These are phyloP conservation scores for Tonatia bakeri DNA, from an alignment of 2,113 vertebrate species.

Conservation along the genomic window DNA sequence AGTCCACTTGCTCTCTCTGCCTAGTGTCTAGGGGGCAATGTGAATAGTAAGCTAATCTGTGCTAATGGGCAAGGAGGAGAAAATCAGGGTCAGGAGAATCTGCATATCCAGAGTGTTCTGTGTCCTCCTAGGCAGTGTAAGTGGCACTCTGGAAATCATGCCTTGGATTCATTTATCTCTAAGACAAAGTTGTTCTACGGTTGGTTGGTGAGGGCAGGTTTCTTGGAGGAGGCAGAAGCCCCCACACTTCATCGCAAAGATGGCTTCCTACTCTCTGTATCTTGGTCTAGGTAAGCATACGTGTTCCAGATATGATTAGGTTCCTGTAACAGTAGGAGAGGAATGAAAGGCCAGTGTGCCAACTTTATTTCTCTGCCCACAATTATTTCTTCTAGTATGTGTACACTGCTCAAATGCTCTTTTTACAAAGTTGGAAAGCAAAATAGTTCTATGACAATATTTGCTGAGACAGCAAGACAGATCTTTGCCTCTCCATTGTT, in stretches of 20 bases:
- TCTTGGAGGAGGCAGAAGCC: background rate
- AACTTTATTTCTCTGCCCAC: background rate
- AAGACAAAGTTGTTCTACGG: background rate
- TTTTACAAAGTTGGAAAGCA: conserved; percentile 24
- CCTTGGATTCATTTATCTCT: background rate
- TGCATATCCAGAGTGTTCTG: background rate
- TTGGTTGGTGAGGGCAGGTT: background rate
- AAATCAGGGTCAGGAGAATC: conserved; percentile 29
- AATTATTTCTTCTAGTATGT: background rate
- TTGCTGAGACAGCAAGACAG: conserved; percentile 11
- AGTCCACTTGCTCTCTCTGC: conserved; percentile 48
- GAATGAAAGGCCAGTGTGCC: background rate
- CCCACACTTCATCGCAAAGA: background rate
- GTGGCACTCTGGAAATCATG: background rate
- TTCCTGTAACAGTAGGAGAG: background rate
- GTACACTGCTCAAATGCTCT: background rate
- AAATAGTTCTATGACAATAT: conserved; percentile 40
- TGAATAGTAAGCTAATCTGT: conserved; percentile 54
- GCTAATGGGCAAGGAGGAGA: conserved; percentile 43
- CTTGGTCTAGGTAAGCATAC: background rate
- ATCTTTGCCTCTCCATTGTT: background rate
- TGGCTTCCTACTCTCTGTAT: background rate
- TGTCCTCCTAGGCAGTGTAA: background rate
- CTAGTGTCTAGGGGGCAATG: conserved; percentile 47
- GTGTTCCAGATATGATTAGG: background rate